Evolutionary conservation across 1,140 invertebrate genomes (phyloP), one percentile per base, ranked within the genome.

Genomic region (Propsilocerus akamusi): DNA sequence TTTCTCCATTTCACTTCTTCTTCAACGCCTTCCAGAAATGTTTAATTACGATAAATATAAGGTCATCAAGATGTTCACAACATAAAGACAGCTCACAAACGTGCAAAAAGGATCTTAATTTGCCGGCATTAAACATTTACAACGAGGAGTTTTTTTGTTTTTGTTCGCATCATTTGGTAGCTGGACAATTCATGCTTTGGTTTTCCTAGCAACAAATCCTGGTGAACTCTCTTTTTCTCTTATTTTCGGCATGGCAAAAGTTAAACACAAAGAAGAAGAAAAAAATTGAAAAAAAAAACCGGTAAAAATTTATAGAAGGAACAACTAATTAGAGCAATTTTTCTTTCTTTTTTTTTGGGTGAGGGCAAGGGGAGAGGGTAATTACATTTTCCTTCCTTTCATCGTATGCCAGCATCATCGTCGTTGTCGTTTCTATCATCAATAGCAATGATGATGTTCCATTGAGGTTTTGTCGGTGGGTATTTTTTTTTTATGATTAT

Each of bases 261-360:
- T 17, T 41, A 20, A 17, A n/a, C 8, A 14, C 22, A 41, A 2
- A 8, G 34, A n/a, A 20, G 22, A 17, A 11, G 32, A 37, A 17
- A n/a, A 17, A 20, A 41, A 41, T 14, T 20, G 34, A 41, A 17
- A 41, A 41, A n/a, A 30, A 30, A n/a, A 30, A 30, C 10, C 10
- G n/a, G n/a, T 30, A 30, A 41, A 41, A 41, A 41, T 41, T 20
- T 20, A 10, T 20, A n/a, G n/a, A n/a, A n/a, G n/a, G n/a, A n/a
- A n/a, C n/a, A 41, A 41, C 17, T 41, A 41, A 41, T 41, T 41
- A 41, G 22, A 41, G 34, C 22, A 41, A 41, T 41, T 41, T 41
- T 20, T 41, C 34, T 41, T 41, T n/a, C n/a, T n/a, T n/a, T n/a
- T n/a, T n/a, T n/a, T n/a, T n/a, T n/a, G n/a, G n/a, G n/a, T n/a